Conservation (phyloP, 2,113 vertebrate species). For the Mugil cephalus region DNA sequence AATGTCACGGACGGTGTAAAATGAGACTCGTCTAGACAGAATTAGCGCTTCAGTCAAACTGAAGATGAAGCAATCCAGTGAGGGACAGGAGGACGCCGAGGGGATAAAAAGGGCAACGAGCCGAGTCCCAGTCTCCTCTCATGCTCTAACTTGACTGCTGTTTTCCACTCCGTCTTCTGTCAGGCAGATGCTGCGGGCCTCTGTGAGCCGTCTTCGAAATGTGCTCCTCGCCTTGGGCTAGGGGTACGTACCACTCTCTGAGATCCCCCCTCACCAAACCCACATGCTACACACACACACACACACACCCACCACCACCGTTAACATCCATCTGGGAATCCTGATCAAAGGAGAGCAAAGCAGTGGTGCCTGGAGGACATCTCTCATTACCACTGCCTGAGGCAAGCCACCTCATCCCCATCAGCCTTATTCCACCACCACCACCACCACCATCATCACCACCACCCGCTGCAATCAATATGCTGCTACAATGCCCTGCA, state of each 20-base stretch:
- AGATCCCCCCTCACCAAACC: constrained; percentile 6
- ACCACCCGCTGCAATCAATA: constrained; percentile 59
- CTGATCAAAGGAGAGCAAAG: constrained; percentile 68
- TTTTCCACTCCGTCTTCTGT: constrained; percentile 43
- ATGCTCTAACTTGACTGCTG: constrained; percentile 10
- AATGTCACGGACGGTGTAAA: constrained; percentile 38
- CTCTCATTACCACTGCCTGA: constrained; percentile 66
- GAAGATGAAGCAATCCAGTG: constrained; percentile 5
- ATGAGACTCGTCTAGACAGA: constrained; percentile 22
- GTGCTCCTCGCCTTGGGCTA: constrained; percentile 61
- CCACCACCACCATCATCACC: constrained; percentile 29
- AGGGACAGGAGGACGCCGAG: constrained; percentile 21
- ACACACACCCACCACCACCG: constrained; percentile 21
- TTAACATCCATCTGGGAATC: constrained; percentile 57
- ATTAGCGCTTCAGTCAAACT: constrained; percentile 17
- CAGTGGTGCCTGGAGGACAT: constrained; percentile 54
- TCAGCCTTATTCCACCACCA: constrained; percentile 27
- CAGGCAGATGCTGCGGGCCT: constrained; percentile 42
- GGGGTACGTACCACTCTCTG: constrained; percentile 61
- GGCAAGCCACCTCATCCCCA: constrained; percentile 52
- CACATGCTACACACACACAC: constrained; percentile 3
- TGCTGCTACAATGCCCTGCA: constrained; percentile 6
- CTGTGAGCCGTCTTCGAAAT: constrained; percentile 64
- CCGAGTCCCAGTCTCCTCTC: constrained; percentile 28
- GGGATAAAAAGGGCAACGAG: constrained; percentile 10